phyloP scores from a whole-genome alignment of 2,797 vertebrate genomes.

The Ctenopoma multispine region DNA sequence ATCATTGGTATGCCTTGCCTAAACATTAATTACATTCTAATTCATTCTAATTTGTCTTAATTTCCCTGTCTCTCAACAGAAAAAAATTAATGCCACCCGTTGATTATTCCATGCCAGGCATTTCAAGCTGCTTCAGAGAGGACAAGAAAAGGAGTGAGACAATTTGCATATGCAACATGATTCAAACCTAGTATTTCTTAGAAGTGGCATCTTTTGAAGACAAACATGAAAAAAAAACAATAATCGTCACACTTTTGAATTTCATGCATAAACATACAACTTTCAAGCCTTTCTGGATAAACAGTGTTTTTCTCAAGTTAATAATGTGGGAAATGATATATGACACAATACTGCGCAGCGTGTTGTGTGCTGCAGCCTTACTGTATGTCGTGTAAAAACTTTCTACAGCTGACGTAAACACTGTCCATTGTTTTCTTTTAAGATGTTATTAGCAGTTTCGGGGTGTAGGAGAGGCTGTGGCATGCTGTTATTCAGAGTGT shows the following conservation, averaged over 20 bases:
- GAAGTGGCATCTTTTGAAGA: constrained; percentile 55
- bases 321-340: constrained; percentile 12
- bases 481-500: constrained; percentile 66
- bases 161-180: constrained; percentile 67
- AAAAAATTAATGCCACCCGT: constrained; percentile 62
- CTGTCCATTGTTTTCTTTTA: constrained; percentile 42
- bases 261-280: constrained; percentile 34
- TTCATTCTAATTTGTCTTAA: constrained; percentile 79
- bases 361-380: not conserved
- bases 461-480: constrained; percentile 34
- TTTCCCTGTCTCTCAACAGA: constrained; percentile 57
- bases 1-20: constrained; percentile 71
- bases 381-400: constrained; percentile 18
- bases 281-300: constrained; percentile 7
- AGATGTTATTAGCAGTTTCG: constrained; percentile 54
- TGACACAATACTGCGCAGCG: not conserved
- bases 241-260: constrained; percentile 28
- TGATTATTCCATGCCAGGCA: constrained; percentile 63
- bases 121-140: constrained; percentile 59
- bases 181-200: constrained; percentile 56
- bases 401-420: constrained; percentile 37
- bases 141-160: constrained; percentile 55
- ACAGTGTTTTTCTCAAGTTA: constrained; percentile 13
- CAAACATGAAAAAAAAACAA: constrained; percentile 9
- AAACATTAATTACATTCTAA: constrained; percentile 78